A percentile compares a stretch with the other conserved stretches of the same genome.
These are phyloP conservation scores for Enteromius treurensis DNA, from an alignment of 2,797 vertebrate genomes.

Conservation along the genomic window DNA sequence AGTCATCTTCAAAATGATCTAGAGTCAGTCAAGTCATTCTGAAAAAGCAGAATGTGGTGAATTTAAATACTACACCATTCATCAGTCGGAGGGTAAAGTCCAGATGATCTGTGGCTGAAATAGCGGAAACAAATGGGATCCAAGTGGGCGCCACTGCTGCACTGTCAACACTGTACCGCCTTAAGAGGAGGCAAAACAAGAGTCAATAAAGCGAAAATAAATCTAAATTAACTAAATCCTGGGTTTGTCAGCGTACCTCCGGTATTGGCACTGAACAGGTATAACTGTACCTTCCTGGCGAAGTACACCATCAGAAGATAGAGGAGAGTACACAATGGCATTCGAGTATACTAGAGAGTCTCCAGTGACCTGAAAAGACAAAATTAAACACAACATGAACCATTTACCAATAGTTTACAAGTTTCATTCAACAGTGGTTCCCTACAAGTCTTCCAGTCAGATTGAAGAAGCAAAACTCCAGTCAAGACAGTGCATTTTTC, in stretches of 20 bases:
- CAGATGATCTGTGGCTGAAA: constrained; percentile 61
- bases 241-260: constrained; percentile 60
- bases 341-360: constrained; percentile 72
- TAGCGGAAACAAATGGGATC: constrained; percentile 57
- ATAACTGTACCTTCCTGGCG: constrained; percentile 62
- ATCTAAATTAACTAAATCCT: not conserved
- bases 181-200: constrained; percentile 38
- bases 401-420: not conserved
- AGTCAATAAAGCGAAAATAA: not conserved
- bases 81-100: constrained; percentile 71
- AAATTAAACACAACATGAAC: not conserved
- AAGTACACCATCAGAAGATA: constrained; percentile 66
- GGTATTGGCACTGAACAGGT: constrained; percentile 74
- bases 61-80: constrained; percentile 64
- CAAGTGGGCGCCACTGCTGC: constrained; percentile 66
- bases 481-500: not conserved
- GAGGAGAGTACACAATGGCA: constrained; percentile 68
- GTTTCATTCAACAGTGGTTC: not conserved
- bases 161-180: constrained; percentile 66
- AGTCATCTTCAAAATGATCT: constrained; percentile 63
- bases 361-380: constrained; percentile 60
- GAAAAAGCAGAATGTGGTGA: not conserved
- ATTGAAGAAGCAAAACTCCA: not conserved
- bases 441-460: not conserved
- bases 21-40: not conserved